phyloP scores from a whole-genome alignment of 2,888 invertebrate species.

The Agonum fuliginosum region DNA sequence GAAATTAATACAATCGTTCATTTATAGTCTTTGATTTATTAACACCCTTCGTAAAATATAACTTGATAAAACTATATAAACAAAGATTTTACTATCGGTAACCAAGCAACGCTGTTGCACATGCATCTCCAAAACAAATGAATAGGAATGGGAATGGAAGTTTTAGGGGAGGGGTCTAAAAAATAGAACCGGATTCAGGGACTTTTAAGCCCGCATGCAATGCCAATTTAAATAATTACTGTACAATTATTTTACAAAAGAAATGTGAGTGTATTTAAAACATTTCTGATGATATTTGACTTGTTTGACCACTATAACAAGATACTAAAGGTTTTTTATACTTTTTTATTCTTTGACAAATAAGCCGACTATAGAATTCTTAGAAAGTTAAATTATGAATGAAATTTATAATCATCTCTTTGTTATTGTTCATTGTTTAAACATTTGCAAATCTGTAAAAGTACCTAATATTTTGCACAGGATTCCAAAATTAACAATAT shows the following conservation, averaged over 20 bases:
- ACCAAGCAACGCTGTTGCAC: slow-evolving; percentile 55
- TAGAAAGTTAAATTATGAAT: too few relatives aligned
- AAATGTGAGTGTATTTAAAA: too few relatives aligned
- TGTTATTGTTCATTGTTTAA: too few relatives aligned
- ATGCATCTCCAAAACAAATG: slow-evolving; percentile 47
- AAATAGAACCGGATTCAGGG: slow-evolving; percentile 11
- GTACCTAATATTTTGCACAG: too few relatives aligned
- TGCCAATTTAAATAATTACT: background rate
- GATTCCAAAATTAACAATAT: too few relatives aligned
- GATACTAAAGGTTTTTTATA: too few relatives aligned
- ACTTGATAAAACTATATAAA: background rate
- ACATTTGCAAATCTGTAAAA: too few relatives aligned
- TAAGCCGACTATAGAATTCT: too few relatives aligned
- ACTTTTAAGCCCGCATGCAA: background rate
- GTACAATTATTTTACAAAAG: background rate
- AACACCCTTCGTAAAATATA: background rate
- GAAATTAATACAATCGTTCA: background rate
- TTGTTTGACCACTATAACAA: too few relatives aligned
- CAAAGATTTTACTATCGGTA: slow-evolving; percentile 42
- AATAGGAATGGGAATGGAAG: background rate
- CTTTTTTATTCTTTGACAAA: too few relatives aligned
- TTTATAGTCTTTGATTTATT: background rate
- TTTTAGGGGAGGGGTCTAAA: slow-evolving; percentile 33
- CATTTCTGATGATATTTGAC: too few relatives aligned
- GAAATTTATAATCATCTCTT: too few relatives aligned